Conservation (phyloP, 2,888 invertebrate genomes). For the Drosophila quinaria region DNA sequence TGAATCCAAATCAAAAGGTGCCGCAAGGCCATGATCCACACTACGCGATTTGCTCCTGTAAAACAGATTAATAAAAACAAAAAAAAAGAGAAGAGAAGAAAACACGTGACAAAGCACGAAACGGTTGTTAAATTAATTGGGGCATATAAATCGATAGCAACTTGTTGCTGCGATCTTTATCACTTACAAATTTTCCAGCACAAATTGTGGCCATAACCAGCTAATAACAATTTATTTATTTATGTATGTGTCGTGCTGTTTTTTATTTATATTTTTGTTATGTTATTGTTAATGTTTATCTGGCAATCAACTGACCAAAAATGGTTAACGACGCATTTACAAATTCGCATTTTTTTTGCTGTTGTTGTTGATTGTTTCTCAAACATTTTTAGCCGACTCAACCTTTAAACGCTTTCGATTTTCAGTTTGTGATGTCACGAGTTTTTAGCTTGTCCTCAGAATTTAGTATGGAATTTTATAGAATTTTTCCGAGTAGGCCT, state of each 20-base stretch:
- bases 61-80: slow-evolving; percentile 66
- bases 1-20: slow-evolving; percentile 94
- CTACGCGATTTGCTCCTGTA: slow-evolving; percentile 96
- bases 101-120: slow-evolving; percentile 34
- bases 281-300: slow-evolving; percentile 57
- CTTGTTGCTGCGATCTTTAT: slow-evolving; percentile 72
- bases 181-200: slow-evolving; percentile 74
- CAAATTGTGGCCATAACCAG: slow-evolving; percentile 75
- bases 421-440: slow-evolving; percentile 37
- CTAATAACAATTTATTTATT: slow-evolving; percentile 73
- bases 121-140: slow-evolving; percentile 52
- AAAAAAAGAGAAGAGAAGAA: slow-evolving; percentile 5
- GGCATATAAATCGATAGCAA: slow-evolving; percentile 54
- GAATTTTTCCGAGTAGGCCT: slow-evolving; percentile 16
- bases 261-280: slow-evolving; percentile 25
- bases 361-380: background rate
- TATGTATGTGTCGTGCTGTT: slow-evolving; percentile 36
- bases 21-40: slow-evolving; percentile 95
- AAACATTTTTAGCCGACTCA: slow-evolving; percentile 43
- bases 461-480: slow-evolving; percentile 23
- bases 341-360: slow-evolving; percentile 24
- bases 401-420: slow-evolving; percentile 58
- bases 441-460: slow-evolving; percentile 39
- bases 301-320: slow-evolving; percentile 65
- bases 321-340: slow-evolving; percentile 61